A percentile compares a stretch with the other conserved stretches of the same genome.
Evolutionary conservation across 2,113 vertebrate species (phyloP).

Genomic region (Myocastor coypus): DNA sequence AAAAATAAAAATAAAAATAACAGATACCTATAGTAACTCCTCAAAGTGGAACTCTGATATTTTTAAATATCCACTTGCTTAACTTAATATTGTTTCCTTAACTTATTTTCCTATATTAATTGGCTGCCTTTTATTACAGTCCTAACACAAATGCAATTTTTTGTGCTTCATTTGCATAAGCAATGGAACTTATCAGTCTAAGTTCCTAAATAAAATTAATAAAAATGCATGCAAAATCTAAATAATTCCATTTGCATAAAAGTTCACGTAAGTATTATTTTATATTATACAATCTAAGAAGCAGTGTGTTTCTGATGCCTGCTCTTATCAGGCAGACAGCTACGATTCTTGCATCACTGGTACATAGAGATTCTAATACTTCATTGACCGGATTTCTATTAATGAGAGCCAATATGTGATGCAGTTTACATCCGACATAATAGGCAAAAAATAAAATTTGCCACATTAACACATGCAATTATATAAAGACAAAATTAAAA

Average conservation of each 20-base stretch:
- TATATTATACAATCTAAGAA: background rate
- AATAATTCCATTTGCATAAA: slow-evolving; percentile 11
- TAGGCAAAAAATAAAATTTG: slow-evolving; percentile 12
- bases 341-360: accelerated
- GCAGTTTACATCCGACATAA: background rate
- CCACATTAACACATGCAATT: slow-evolving; percentile 4
- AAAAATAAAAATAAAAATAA: too few species aligned
- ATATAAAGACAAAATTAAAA: slow-evolving; percentile 23
- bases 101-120: slow-evolving; percentile 23
- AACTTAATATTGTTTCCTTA: background rate
- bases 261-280: background rate
- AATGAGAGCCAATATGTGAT: background rate
- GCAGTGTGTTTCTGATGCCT: background rate
- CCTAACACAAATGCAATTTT: background rate
- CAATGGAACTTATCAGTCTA: background rate
- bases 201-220: background rate
- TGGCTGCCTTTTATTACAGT: background rate
- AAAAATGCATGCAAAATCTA: background rate
- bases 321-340: too few species aligned
- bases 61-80: background rate
- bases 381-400: background rate
- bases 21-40: background rate
- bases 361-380: too few species aligned
- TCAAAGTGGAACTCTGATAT: slow-evolving; percentile 2
- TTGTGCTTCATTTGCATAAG: background rate